These are phyloP conservation scores for Tichodroma muraria DNA, from an alignment of 2,113 vertebrate species.

Conservation along the genomic window DNA sequence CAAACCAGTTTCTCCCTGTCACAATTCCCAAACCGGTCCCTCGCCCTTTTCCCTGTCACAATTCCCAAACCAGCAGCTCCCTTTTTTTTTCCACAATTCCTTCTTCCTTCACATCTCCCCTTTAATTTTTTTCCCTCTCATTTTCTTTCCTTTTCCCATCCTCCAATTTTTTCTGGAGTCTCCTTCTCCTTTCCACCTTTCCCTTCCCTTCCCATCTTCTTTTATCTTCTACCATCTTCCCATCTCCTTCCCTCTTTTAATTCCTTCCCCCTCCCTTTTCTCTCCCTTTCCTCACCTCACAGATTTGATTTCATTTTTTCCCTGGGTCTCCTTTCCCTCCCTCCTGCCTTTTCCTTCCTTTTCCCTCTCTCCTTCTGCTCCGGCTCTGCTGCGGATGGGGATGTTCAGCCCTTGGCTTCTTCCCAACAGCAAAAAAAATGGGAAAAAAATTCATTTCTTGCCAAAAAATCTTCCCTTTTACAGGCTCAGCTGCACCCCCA, in stretches of 20 bases:
- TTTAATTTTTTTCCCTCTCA: not conserved
- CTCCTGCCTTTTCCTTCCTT: not conserved
- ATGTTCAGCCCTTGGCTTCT: not conserved
- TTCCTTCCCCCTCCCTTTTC: not conserved
- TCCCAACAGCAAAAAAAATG: not conserved
- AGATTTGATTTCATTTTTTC: not conserved
- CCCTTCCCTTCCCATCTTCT: not conserved
- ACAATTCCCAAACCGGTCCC: not conserved
- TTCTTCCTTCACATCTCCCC: not conserved
- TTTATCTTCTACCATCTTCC: no score
- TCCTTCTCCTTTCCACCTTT: not conserved
- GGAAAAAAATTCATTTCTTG: not conserved
- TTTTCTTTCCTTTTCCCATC: not conserved
- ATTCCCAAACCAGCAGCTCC: not conserved
- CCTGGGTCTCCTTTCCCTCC: not conserved
- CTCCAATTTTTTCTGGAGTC: not conserved
- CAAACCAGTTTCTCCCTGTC: rapidly evolving
- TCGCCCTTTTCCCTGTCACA: not conserved
- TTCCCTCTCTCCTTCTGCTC: not conserved
- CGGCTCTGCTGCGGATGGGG: not conserved
- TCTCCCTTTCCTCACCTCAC: not conserved
- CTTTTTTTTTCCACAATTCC: not conserved
- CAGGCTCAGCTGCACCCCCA: not conserved
- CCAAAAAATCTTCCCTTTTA: not conserved
- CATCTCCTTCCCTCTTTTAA: no score